Evolutionary conservation across 2,888 invertebrate species (phyloP), one percentile per base, ranked within the genome.

Genomic region (Drosophila paramelanica): DNA sequence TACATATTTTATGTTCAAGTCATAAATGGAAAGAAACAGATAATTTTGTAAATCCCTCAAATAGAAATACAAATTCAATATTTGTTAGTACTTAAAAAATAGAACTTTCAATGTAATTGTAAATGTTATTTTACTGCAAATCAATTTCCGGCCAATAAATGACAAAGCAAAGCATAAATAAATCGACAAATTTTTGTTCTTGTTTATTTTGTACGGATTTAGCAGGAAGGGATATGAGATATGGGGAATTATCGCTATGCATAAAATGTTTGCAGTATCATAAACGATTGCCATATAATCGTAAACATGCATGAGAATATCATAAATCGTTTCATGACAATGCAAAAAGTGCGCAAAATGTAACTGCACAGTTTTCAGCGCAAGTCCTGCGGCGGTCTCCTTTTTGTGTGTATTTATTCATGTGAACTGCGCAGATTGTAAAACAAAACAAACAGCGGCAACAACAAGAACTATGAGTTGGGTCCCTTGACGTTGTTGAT

Each of bases 261-360:
- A 42, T 45, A 38, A 52, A 49, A 49, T 68, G 61, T 52, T 66
- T 61, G 68, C 58, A 60, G 41, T 49, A 45, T 45, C 56, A 66
- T 55, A 52, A 59, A 50, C 51, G 53, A 61, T 67, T 61, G 56
- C 38, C 41, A 47, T 36, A 41, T 38, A 52, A 53, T 56, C 45
- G 33, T 53, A 42, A 70, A 70, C 49, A 31, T 41, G 46, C 52
- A 52, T 45, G 46, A 20, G 25, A 64, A 42, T 62, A 65, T 45
- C 67, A 67, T 77, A 73, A 77, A 77, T 77, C 65, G 67, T 60
- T 41, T n/a, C 20, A 62, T 77, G 77, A 77, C 77, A 77, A 57
- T 57, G 70, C 67, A 38, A 46, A 70, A 75, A 52, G 41, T 53
- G 41, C 20, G 27, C 27, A 53, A 69, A 66, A 66, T 46, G 31